phyloP scores from a whole-genome alignment of 2,797 vertebrate species.

The Schizopygopsis malacanthus region DNA sequence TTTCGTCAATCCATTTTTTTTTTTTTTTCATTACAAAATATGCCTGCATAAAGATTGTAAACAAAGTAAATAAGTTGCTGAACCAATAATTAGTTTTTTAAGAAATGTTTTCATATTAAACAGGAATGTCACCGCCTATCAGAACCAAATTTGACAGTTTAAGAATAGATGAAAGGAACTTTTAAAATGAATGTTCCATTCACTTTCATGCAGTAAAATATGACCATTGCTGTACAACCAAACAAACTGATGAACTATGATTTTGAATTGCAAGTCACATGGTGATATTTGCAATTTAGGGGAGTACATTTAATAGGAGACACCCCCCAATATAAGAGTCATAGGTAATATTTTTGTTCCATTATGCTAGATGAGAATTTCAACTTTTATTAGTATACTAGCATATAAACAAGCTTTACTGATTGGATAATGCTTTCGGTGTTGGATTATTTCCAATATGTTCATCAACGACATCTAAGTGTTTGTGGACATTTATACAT shows the following conservation, averaged over 20 bases:
- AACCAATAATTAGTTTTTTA: background rate
- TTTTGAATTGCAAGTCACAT: background rate
- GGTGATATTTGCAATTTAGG: background rate
- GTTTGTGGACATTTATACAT: constrained; percentile 21
- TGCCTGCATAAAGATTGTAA: background rate
- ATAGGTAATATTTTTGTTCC: background rate
- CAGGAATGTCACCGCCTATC: background rate
- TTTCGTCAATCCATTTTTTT: background rate
- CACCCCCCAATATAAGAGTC: background rate
- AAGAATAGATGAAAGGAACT: background rate
- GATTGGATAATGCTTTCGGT: background rate
- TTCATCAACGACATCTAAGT: background rate
- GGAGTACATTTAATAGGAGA: background rate
- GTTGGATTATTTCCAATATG: constrained; percentile 11
- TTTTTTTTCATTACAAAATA: background rate
- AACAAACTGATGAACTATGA: background rate
- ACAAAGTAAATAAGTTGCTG: background rate
- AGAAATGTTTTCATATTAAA: background rate
- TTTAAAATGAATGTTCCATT: background rate
- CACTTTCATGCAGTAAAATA: background rate
- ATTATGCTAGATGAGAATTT: background rate
- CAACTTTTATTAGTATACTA: background rate
- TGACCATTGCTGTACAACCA: background rate
- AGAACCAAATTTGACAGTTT: background rate
- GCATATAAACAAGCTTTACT: background rate